Conservation (phyloP, 2,888 invertebrate species). For the Campoplex capitator region DNA sequence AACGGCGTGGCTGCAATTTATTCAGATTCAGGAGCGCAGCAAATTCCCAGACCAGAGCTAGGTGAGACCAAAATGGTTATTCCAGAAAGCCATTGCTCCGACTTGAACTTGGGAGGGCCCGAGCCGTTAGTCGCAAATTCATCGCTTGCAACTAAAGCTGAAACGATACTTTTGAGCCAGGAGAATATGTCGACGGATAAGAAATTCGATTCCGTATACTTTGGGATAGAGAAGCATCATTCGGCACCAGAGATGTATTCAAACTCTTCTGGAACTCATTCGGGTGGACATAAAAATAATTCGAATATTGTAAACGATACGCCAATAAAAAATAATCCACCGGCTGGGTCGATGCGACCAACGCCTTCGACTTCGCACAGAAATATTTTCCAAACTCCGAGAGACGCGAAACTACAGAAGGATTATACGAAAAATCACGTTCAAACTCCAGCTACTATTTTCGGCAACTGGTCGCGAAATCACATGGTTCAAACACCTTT, state of each 20-base stretch:
- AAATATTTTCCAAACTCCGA: slow-evolving; percentile 80
- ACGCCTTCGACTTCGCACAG: slow-evolving; percentile 78
- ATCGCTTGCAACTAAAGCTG: not conserved
- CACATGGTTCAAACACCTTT: slow-evolving; percentile 76
- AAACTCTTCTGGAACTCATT: not conserved
- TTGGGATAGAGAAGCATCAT: not conserved
- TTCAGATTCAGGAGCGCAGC: not conserved
- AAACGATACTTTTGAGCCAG: not conserved
- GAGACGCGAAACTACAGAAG: slow-evolving; percentile 69
- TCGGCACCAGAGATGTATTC: not conserved
- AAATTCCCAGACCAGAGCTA: not conserved
- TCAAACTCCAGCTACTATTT: slow-evolving; percentile 78
- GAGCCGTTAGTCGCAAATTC: not conserved
- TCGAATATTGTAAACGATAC: slow-evolving; percentile 73
- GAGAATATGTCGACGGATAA: not conserved
- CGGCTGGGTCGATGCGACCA: slow-evolving; percentile 71
- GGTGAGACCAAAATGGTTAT: not conserved
- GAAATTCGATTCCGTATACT: not conserved
- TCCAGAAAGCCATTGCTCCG: not conserved
- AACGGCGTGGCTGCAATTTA: not conserved
- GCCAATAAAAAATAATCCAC: slow-evolving; percentile 78
- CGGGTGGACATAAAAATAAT: not conserved
- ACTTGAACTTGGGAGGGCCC: not conserved
- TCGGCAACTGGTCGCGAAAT: slow-evolving; percentile 75
- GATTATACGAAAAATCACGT: slow-evolving; percentile 71